A percentile compares a stretch with the other conserved stretches of the same genome.
These are phyloP conservation scores for Aphelocoma californica DNA, from an alignment of 2,797 vertebrate species.

Conservation along the genomic window DNA sequence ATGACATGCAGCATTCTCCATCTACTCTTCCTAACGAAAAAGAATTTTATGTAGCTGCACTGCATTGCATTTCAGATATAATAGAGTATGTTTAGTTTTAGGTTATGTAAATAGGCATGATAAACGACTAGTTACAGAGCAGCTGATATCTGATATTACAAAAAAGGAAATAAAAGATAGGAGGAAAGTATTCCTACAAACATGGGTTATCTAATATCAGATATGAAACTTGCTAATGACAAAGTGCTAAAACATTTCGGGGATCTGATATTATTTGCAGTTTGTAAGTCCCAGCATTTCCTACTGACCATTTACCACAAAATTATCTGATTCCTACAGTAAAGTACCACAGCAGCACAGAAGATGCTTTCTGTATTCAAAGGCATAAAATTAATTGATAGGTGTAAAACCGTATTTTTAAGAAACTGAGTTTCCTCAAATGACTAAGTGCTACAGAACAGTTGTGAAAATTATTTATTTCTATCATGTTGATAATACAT, in stretches of 20 bases:
- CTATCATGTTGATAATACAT: neutral
- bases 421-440: neutral
- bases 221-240: neutral
- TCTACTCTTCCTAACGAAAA: neutral
- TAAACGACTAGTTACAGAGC: neutral
- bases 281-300: neutral
- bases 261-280: neutral
- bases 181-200: neutral
- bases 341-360: neutral
- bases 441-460: neutral
- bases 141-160: neutral
- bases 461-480: slow-evolving; percentile 37
- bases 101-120: neutral
- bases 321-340: neutral
- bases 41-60: neutral
- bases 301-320: neutral
- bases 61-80: neutral
- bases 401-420: neutral
- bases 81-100: neutral
- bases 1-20: neutral
- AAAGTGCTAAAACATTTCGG: neutral
- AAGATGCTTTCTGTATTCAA: neutral
- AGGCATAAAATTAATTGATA: neutral
- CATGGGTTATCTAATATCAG: neutral
- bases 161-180: slow-evolving; percentile 25